phyloP scores from a whole-genome alignment of 2,113 vertebrate genomes.

The Microtus ochrogaster region DNA sequence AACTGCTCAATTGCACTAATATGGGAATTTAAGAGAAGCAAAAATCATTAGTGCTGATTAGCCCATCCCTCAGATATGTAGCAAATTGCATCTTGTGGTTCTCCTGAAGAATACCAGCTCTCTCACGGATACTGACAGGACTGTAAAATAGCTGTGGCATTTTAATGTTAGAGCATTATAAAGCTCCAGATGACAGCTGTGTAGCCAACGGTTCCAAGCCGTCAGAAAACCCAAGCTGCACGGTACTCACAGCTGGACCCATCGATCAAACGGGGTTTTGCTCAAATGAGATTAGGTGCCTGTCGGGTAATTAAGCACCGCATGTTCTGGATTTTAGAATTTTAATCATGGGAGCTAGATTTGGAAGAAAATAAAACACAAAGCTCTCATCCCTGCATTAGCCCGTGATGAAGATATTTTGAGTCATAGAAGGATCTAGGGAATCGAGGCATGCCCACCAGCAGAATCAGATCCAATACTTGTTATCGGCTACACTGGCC shows the following conservation, averaged over 20 bases:
- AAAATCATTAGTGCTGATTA: constrained; percentile 61
- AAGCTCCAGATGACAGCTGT: constrained; percentile 78
- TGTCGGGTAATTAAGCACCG: constrained; percentile 62
- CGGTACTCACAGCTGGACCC: constrained; percentile 74
- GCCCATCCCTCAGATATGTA: constrained; percentile 53
- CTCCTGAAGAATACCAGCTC: constrained; percentile 41
- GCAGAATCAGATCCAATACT: not conserved
- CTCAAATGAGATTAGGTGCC: constrained; percentile 50
- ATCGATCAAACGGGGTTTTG: constrained; percentile 70
- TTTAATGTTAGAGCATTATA: constrained; percentile 67
- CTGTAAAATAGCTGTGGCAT: constrained; percentile 66
- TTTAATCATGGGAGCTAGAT: constrained; percentile 51
- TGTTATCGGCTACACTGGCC: not conserved
- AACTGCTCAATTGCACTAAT: constrained; percentile 44
- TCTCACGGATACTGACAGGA: constrained; percentile 8
- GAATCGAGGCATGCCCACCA: not conserved
- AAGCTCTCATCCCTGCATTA: not conserved
- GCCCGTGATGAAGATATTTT: not conserved
- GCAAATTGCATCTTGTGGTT: constrained; percentile 32
- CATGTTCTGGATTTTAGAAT: constrained; percentile 55
- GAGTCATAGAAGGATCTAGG: not conserved
- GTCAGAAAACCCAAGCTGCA: constrained; percentile 60
- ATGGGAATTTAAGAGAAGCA: constrained; percentile 61
- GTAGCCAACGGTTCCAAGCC: constrained; percentile 51
- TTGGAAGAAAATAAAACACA: constrained; percentile 35